These are phyloP conservation scores for Lapara coniferarum DNA, from an alignment of 2,888 invertebrate species.

Conservation along the genomic window DNA sequence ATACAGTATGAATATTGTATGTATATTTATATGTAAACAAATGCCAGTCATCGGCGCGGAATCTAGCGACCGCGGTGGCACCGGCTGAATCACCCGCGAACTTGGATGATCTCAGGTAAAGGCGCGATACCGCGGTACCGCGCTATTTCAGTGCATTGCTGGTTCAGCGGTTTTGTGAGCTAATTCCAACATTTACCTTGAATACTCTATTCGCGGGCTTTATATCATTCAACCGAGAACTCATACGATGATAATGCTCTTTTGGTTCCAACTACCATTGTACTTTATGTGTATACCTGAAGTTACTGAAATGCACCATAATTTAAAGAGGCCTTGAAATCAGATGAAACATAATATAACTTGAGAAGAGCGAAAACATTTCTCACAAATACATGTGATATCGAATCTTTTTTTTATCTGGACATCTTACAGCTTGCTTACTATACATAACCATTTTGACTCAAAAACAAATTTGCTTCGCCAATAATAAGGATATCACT, in stretches of 20 bases:
- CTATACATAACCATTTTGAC: no score
- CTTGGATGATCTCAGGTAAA: constrained; percentile 57
- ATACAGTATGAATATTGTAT: neutral
- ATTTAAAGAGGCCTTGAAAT: neutral
- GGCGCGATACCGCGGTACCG: constrained; percentile 41
- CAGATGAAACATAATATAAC: neutral
- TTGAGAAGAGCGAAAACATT: no score
- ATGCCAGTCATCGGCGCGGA: constrained; percentile 45
- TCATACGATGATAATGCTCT: neutral
- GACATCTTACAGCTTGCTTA: no score
- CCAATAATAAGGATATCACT: no score
- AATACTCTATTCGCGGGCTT: constrained; percentile 36
- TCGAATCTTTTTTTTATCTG: no score
- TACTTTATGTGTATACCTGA: neutral
- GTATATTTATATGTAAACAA: constrained; percentile 41
- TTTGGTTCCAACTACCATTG: neutral
- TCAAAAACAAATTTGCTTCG: no score
- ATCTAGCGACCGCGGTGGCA: constrained; percentile 36
- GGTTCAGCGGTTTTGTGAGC: constrained; percentile 32
- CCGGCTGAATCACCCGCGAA: constrained; percentile 55
- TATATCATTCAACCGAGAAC: constrained; percentile 21
- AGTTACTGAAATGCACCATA: neutral
- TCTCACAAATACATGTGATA: no score
- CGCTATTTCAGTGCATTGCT: constrained; percentile 49
- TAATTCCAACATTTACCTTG: constrained; percentile 33